A percentile compares a stretch with the other conserved stretches of the same genome.
These are phyloP conservation scores for Idaea aversata DNA, from an alignment of 2,888 invertebrate genomes.

Conservation along the genomic window DNA sequence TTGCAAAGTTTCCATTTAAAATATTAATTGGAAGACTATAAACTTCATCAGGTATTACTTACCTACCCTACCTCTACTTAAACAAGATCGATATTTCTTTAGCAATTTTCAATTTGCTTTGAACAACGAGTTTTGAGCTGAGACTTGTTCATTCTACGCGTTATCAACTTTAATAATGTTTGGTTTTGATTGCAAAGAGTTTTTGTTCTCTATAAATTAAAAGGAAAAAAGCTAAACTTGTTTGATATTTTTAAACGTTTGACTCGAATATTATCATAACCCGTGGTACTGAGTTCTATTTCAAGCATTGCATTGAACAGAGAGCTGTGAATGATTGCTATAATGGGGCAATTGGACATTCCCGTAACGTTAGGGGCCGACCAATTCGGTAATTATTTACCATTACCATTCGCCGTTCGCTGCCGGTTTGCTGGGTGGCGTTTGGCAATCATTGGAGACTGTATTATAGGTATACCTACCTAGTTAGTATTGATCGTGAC, in stretches of 20 bases:
- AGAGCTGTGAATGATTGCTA: background rate
- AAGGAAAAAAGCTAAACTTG: background rate
- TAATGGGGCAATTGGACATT: background rate
- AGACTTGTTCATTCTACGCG: background rate
- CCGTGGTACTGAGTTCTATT: background rate
- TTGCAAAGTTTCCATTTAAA: background rate
- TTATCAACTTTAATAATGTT: background rate
- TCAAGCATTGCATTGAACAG: background rate
- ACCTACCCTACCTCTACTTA: background rate
- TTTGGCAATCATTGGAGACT: background rate
- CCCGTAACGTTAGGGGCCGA: background rate
- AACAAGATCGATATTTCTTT: background rate
- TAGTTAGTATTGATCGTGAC: background rate
- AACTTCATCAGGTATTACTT: background rate
- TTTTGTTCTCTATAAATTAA: no score
- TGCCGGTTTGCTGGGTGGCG: background rate
- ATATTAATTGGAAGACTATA: background rate
- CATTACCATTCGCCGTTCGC: background rate
- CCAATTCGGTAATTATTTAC: background rate
- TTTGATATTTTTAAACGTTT: background rate
- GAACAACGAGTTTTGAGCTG: background rate
- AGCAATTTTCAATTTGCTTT: background rate
- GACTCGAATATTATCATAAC: background rate
- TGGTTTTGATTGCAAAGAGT: background rate
- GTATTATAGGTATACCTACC: background rate